Base-by-base conservation (phyloP, 2,113 vertebrate genomes). In the Megaleporinus macrocephalus region DNA sequence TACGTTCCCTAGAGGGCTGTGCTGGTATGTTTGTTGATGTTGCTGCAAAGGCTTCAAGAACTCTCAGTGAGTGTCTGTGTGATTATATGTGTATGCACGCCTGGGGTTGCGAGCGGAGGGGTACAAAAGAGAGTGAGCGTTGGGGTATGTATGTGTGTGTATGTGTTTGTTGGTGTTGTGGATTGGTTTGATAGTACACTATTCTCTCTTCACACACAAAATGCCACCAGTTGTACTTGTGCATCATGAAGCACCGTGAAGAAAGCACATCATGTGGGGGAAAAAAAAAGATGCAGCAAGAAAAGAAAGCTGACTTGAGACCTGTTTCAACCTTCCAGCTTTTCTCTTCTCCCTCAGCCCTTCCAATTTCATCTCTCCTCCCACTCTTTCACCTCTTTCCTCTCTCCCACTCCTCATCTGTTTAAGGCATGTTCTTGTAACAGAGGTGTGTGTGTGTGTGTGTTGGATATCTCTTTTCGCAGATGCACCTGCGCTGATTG, bases 21-120 rank as follows among this genome's bases (percentile, higher is more conserved):
- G 20, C 78, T 74, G 79, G 79, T 81, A 74, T 74, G 59, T 73
- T 44, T 80, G 68, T 9, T 79, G 29, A 80, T 72, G 68, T 62
- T 80, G 73, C 73, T 61, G 24, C 62, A 24, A 29, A 62, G 36
- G 61, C 59, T 72, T 36, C 53, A 68, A 71, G 68, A 16, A 53
- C 69, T 65, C 51, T 44, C 0, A 49, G 33, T 27, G 7, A 44
- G 57, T 3, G n/a, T 59, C 6, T 44, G 30, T 77, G 75, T 78
- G 61, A 44, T 16, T 53, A 63, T n/a, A 44, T 15, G 47, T 13
- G 65, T 53, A 29, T 73, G 65, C 3, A 14, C 12, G 24, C 27
- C 14, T 44, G 44, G 20, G n/a, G 30, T 33, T n/a, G 30, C 29
- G 51, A 36, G 66, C 12, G 47, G 27, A 24, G 44, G 27, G 53